Evolutionary conservation across 1,140 invertebrate species (phyloP), one percentile per base, ranked within the genome.

Genomic region (Brachionus angularis): DNA sequence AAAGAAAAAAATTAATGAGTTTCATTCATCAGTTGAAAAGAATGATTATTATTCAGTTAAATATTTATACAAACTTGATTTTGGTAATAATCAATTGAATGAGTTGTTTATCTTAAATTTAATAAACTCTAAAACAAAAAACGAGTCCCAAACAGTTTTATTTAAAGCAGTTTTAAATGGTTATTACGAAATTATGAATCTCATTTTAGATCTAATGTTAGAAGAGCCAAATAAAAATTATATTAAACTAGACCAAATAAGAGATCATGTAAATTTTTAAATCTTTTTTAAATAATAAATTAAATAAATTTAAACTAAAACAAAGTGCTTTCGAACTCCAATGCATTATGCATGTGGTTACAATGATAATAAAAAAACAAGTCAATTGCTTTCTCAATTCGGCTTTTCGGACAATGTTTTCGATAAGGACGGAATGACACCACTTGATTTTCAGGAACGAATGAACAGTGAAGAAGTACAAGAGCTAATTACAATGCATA

Each of bases 321-420:
- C 14, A 36, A 12, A 67, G 62, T 67, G 62, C 36, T 67, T 14
- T 67, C 62, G 62, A 27, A 67, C 62, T 67, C 62, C 62, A 1
- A 33, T 67, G 42, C 62, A 67, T 16, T 67, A 67, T 50, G 62
- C 62, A 16, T 34, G 25, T 21, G 62, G 62, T 21, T 50, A 67
- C 29, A 46, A 67, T 67, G 62, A 67, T 18, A 67, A 67, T 18
- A 46, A 31, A 50, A 67, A 47, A 50, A 46, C 47, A 29, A 50
- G 62, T 31, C 42, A 46, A 21, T 34, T 67, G 3, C 25, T 67
- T 31, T 47, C 62, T 8, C 39, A 67, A 36, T 67, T n/a, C 4
- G 62, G 62, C 3, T 67, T 67, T 67, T 67, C 62, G 8, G 62
- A 67, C 21, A 67, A 67, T 36, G 62, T 67, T 67, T 67, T 67